Evolutionary conservation across 2,888 invertebrate genomes (phyloP), one percentile per base, ranked within the genome.

Genomic region (Malthinus flaveolus): DNA sequence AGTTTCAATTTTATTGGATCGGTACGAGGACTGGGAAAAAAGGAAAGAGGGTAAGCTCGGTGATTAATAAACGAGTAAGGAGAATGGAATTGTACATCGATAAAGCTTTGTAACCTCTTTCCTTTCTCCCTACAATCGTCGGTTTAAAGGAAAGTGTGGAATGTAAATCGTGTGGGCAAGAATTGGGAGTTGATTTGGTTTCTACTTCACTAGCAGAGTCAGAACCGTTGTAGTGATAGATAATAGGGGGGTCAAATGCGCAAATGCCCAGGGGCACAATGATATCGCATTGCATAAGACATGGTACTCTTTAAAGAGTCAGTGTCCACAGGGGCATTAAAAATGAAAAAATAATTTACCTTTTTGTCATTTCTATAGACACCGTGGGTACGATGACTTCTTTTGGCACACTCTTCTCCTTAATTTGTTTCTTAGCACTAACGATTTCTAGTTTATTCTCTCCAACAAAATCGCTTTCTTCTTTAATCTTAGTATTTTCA

Each of bases 71-170:
- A 32, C 49, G 23, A 63, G 70, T 67, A 72, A 72, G 72, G 73
- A 72, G 72, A 74, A 72, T 63, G 72, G 71, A 72, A 69, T 39
- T 12, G 44, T 50, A n/a, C n/a, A n/a, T n/a, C n/a, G n/a, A n/a
- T n/a, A n/a, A n/a, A n/a, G 32, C 31, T 45, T 23, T 32, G 32
- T 36, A 31, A 51, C 73, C 74, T 71, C 71, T 68, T 73, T 73
- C 74, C 75, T 68, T 73, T 75, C 75, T 74, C 73, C 74, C 71
- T 73, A 71, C 70, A 42, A 42, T 11, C 10, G 12, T 23, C 23
- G 5, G 23, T 23, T 23, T 23, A 23, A 23, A 23, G 23, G 5
- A 23, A 23, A 23, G 23, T 3, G 23, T 3, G 23, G 5, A 23
- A 5, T 5, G 23, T 23, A 23, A 23, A 23, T 23, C 23, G 23